Conservation (phyloP, 2,797 vertebrate genomes). For the Manis crassicaudata region DNA sequence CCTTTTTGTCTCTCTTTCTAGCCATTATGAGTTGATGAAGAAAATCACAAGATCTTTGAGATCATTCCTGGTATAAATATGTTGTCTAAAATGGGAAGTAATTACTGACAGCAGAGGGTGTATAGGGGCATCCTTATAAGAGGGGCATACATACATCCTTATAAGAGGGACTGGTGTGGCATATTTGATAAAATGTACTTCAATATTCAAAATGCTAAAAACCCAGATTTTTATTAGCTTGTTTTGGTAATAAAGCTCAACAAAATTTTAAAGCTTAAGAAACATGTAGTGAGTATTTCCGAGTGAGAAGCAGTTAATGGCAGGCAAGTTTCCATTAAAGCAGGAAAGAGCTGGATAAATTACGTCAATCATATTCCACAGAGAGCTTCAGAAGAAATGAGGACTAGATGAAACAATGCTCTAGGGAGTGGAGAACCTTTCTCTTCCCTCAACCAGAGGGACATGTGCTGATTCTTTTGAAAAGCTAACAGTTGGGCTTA, state of each 20-base stretch:
- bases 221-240: not conserved
- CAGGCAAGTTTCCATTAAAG: not conserved
- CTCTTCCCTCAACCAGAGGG: not conserved
- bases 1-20: not conserved
- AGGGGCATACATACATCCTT: no score
- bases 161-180: not conserved
- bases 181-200: not conserved
- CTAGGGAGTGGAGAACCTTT: not conserved
- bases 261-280: not conserved
- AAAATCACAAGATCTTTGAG: not conserved
- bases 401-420: not conserved
- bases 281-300: not conserved
- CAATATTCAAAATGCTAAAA: not conserved
- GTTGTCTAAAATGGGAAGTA: not conserved
- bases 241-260: not conserved
- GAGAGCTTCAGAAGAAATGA: not conserved
- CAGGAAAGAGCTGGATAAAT: not conserved
- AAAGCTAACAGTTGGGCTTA: conserved; percentile 27
- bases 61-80: not conserved
- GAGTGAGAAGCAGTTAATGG: not conserved
- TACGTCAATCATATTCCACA: not conserved
- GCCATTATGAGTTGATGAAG: not conserved
- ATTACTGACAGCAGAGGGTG: not conserved
- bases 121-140: not conserved
- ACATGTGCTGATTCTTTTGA: conserved; percentile 14